Base-by-base conservation (phyloP, 2,888 invertebrate genomes). In the Argyresthia albistria region DNA sequence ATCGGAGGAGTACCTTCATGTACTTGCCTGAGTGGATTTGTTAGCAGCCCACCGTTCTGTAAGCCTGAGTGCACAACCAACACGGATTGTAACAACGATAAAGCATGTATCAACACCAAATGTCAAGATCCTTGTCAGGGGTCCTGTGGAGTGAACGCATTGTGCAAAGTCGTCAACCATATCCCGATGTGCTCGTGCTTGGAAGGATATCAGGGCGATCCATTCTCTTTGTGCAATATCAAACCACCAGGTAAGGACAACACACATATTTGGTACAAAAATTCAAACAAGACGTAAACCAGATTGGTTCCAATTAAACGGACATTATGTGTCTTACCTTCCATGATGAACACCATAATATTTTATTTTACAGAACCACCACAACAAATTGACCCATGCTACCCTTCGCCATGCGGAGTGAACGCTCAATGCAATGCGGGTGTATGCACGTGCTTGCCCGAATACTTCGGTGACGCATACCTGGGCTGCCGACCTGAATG, bases 401-500 rank as follows among this genome's bases (percentile, higher is more conserved):
- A 91, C 65, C 93, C 93, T 51, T 92, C 93, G 45, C 92, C 95
- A 0, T 96, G 96, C 66, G 96, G 95, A 49, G 71, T 91, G 7
- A 95, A 95, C 67, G 91, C 95, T 0, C 73, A 91, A 58, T 94
- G 95, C 64, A 89, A 89, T 51, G 89, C 91, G 53, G 94, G 95
- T 1, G 84, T 90, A 51, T 96, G 96, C 69, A 90, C 91, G 51
- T 96, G 95, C 70, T 76, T 92, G 53, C 89, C 91, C 1, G 93
- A 93, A 67, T 95, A 93, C 68, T 90, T 91, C 56, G 95, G 95
- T 35, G 93, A 95, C 80, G 95, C 96, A 0, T 90, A 91, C 62
- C 89, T 91, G 55, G 92, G 91, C 45, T 95, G 95, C 70, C 90
- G 94, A 60, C 95, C 95, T 0, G 95, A 95, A 76, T 96, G 96